Base-by-base conservation (phyloP, 2,113 vertebrate genomes). In the Mustela lutreola region DNA sequence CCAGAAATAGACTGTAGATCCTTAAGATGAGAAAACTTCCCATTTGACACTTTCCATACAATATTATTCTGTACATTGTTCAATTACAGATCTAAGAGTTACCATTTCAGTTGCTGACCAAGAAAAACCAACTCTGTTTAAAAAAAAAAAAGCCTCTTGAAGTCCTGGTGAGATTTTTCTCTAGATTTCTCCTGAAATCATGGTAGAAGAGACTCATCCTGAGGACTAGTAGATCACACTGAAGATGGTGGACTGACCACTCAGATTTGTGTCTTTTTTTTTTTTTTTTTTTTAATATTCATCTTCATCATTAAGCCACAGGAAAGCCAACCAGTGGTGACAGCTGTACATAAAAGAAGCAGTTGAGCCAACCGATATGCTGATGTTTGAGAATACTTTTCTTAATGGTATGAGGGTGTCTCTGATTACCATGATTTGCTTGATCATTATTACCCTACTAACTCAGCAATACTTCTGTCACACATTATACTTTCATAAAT, bases 341-440 rank as follows among this genome's bases (percentile, higher is more conserved):
- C 76, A 71, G 50, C 50, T 60, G 22, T 62, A 31, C 36, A 8
- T 70, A 80, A 81, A 79, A 80, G 75, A 11, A 89, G 31, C 18
- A 22, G 53, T 60, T 71, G 65, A 73, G 36, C 2, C 85, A 73
- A 62, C 5, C 76, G 39, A 62, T 45, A 50, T 42, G 53, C 18
- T 81, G 62, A 88, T 73, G 22, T 86, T 93, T 79, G n/a, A 81
- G 65, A 81, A 88, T 22, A 80, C 45, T 89, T 45, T 45, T 73
- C 26, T 48, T 63, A 63, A 39, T 73, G 33, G 85, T 81, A 24
- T 89, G 33, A 42, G n/a, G 12, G 33, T 50, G 14, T 82, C 16
- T 89, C 58, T 82, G n/a, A 50, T 81, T 62, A 82, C 62, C 48
- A 15, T 58, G 28, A 70, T 56, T 79, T 67, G 48, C 76, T 81